A percentile compares a stretch with the other conserved stretches of the same genome.
Evolutionary conservation across 64 coral and sea anemone genomes (phyloP).

Genomic region (Dendrophyllia cribrosa): DNA sequence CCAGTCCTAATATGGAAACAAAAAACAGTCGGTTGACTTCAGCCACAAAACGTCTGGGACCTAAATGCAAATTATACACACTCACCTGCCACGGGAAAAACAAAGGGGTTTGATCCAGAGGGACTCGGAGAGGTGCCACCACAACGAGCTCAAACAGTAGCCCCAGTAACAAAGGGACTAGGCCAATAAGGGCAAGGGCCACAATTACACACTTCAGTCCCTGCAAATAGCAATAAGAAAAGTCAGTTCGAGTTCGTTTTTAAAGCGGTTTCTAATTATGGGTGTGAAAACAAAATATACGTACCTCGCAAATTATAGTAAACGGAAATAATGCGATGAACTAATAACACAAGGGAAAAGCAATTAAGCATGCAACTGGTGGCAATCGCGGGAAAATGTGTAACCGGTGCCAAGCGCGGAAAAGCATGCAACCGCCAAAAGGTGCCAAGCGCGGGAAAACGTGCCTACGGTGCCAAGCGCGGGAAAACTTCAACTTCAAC

Average conservation of each 20-base stretch:
- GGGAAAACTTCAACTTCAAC: neutral
- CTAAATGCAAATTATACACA: neutral
- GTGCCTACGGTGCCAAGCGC: neutral
- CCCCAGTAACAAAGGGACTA: constrained; percentile 90
- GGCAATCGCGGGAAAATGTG: no score
- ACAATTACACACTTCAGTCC: constrained; percentile 81
- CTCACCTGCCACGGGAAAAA: constrained; percentile 97
- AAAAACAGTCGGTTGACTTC: neutral
- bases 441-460: neutral
- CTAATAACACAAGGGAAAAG: no score
- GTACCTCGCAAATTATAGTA: no score
- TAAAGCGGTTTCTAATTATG: neutral
- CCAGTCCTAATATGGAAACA: constrained; percentile 81
- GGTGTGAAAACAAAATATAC: no score
- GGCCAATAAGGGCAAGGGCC: constrained; percentile 83
- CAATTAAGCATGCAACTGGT: no score
- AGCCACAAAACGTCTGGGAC: neutral
- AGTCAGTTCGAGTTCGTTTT: neutral
- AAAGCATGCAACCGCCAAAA: no score
- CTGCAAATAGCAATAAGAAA: constrained; percentile 32
- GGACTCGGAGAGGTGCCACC: constrained; percentile 94
- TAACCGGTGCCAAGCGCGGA: no score
- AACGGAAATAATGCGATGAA: no score
- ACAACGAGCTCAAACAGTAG: constrained; percentile 98
- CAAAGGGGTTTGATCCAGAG: constrained; percentile 95